These are phyloP conservation scores for Carassius gibelio DNA, from an alignment of 2,113 vertebrate genomes.

Conservation along the genomic window DNA sequence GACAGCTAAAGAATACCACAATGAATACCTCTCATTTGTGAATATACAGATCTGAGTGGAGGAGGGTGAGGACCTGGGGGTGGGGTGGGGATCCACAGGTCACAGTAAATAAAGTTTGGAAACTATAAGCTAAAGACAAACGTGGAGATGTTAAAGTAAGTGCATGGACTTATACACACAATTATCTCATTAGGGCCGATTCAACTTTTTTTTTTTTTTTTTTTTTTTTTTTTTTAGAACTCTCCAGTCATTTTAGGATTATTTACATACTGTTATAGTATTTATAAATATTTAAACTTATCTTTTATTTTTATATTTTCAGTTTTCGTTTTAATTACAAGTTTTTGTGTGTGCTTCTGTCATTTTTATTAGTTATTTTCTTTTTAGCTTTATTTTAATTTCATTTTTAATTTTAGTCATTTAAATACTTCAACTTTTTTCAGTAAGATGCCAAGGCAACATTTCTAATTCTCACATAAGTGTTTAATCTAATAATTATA, in stretches of 20 bases:
- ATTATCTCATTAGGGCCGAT: neutral
- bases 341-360: no score
- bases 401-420: no score
- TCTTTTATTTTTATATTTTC: neutral
- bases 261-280: neutral
- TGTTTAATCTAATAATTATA: neutral
- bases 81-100: conserved; percentile 79
- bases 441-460: neutral
- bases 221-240: no score
- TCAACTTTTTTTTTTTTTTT: neutral
- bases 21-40: conserved; percentile 94
- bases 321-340: no score
- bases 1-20: conserved; percentile 88
- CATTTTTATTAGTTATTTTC: no score
- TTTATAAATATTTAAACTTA: neutral
- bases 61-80: conserved; percentile 59
- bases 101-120: conserved; percentile 83
- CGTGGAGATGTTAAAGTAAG: conserved; percentile 62
- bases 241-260: no score
- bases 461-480: neutral
- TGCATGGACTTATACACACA: conserved; percentile 73
- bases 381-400: neutral
- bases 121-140: conserved; percentile 60
- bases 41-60: conserved; percentile 87
- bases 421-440: no score